Conservation (phyloP, 2,113 vertebrate species). For the Mandrillus leucophaeus region DNA sequence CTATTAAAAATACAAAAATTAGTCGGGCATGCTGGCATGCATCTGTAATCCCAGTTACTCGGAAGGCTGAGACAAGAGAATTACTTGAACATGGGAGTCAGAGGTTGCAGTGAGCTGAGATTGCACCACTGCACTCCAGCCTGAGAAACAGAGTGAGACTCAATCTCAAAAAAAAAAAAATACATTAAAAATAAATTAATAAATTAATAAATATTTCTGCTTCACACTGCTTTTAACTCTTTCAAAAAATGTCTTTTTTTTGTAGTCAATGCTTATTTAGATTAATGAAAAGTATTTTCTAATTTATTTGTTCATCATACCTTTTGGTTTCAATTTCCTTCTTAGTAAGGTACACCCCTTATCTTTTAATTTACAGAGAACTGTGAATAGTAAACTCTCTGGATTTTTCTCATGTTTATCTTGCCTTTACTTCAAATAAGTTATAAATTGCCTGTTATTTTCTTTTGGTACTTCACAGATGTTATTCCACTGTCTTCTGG, state of each 20-base stretch:
- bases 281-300: not conserved
- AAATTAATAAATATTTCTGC: not conserved
- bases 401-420: constrained; percentile 9
- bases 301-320: not conserved
- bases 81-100: too few relatives aligned
- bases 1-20: too few relatives aligned
- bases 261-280: not conserved
- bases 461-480: not conserved
- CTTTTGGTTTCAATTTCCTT: constrained; percentile 4
- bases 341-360: not conserved
- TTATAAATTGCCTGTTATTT: not conserved
- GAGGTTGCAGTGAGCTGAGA: too few relatives aligned
- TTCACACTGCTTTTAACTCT: not conserved
- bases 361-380: not conserved
- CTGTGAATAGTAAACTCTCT: not conserved
- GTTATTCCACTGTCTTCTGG: constrained; percentile 22
- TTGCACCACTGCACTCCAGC: too few relatives aligned
- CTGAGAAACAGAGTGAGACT: too few relatives aligned
- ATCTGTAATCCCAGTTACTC: too few relatives aligned
- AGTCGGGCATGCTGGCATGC: too few relatives aligned
- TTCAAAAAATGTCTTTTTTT: constrained; percentile 28
- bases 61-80: too few relatives aligned
- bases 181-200: too few relatives aligned
- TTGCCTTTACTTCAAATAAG: constrained; percentile 18
- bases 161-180: too few relatives aligned